These are phyloP conservation scores for Apis florea DNA, from an alignment of 1,140 invertebrate genomes.

Conservation along the genomic window DNA sequence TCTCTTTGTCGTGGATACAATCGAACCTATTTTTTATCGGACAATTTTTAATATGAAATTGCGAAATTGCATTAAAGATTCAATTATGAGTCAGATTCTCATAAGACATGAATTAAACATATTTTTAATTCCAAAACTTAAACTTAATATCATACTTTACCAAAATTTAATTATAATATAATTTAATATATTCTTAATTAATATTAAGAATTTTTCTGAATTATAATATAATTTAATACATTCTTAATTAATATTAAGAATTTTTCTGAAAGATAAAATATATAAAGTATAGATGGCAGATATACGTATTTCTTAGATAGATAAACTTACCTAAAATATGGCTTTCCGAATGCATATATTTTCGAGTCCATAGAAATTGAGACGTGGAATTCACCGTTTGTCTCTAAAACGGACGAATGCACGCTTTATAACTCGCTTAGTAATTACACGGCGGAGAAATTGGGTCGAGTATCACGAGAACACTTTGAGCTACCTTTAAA, in stretches of 20 bases:
- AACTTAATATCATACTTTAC: no score
- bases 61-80: not conserved
- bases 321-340: no score
- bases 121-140: constrained; percentile 5
- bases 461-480: constrained; percentile 24
- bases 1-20: no score
- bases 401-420: not conserved
- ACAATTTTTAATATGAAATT: no score
- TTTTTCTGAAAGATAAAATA: no score
- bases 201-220: no score
- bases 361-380: not conserved
- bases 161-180: no score
- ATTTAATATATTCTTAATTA: no score
- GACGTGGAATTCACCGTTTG: not conserved
- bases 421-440: not conserved
- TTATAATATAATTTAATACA: no score
- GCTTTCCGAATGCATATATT: not conserved
- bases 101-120: not conserved
- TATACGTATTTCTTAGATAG: no score
- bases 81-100: not conserved
- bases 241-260: no score
- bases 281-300: no score
- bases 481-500: constrained; percentile 7
- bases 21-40: not conserved
- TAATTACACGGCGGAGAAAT: constrained; percentile 14